These are phyloP conservation scores for Sorex araneus DNA, from an alignment of 2,113 vertebrate genomes.

Conservation along the genomic window DNA sequence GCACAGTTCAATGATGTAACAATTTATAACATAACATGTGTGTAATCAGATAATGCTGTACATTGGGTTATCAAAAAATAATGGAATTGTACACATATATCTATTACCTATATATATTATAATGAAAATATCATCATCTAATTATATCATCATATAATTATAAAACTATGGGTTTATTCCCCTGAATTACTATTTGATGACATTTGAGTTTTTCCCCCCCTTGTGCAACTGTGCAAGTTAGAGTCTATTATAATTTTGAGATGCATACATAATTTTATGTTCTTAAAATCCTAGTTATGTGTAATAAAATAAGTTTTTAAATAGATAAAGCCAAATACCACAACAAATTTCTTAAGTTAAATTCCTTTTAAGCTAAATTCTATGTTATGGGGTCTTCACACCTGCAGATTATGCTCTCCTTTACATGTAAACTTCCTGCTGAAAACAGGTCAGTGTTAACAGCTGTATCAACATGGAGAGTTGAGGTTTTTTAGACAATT, in stretches of 20 bases:
- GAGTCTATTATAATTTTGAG: slow-evolving; percentile 59
- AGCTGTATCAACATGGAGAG: slow-evolving; percentile 68
- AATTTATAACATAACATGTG: background rate
- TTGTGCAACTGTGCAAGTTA: slow-evolving; percentile 40
- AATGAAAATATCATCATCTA: slow-evolving; percentile 28
- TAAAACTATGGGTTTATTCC: slow-evolving; percentile 30
- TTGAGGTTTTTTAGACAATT: slow-evolving; percentile 63
- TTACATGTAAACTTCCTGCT: slow-evolving; percentile 71
- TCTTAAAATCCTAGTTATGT: slow-evolving; percentile 47
- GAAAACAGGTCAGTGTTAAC: slow-evolving; percentile 73
- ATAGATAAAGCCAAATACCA: slow-evolving; percentile 40
- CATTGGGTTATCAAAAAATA: background rate
- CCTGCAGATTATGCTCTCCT: slow-evolving; percentile 22
- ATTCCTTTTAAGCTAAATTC: slow-evolving; percentile 16
- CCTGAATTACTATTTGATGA: slow-evolving; percentile 18
- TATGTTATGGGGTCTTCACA: slow-evolving; percentile 34
- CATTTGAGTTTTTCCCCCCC: background rate
- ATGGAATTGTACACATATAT: background rate
- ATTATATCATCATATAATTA: too few relatives aligned
- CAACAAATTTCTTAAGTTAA: slow-evolving; percentile 26
- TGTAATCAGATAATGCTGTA: slow-evolving; percentile 8
- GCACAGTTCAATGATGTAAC: background rate
- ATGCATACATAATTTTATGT: background rate
- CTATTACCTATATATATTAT: background rate
- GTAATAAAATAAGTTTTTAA: background rate